A percentile compares a stretch with the other conserved stretches of the same genome.
These are phyloP conservation scores for Acrocephalus scirpaceus DNA, from an alignment of 2,797 vertebrate species.

Conservation along the genomic window DNA sequence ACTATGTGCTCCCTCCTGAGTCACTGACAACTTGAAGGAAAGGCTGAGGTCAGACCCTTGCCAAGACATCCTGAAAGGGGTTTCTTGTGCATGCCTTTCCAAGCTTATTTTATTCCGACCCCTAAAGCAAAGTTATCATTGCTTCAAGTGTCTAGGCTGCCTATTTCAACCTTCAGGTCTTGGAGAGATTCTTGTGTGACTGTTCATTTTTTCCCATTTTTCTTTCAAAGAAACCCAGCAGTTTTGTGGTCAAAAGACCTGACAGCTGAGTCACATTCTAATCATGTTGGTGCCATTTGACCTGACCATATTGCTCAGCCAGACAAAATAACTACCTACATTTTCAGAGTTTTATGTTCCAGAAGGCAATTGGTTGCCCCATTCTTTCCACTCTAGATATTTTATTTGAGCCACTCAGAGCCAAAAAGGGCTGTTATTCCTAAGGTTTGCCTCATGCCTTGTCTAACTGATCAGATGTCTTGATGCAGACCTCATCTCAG, in stretches of 20 bases:
- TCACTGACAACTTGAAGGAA: not conserved
- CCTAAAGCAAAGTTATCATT: not conserved
- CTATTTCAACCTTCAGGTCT: not conserved
- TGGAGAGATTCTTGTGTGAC: not conserved
- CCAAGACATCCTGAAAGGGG: not conserved
- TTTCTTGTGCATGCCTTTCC: not conserved
- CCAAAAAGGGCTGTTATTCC: not conserved
- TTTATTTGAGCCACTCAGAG: not conserved
- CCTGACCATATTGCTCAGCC: not conserved
- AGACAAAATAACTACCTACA: not conserved
- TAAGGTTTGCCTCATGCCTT: not conserved
- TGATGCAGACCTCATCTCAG: not conserved
- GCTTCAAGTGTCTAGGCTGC: not conserved
- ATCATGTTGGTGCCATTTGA: not conserved
- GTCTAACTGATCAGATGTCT: not conserved
- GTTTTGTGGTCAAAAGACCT: not conserved
- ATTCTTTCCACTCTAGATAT: not conserved
- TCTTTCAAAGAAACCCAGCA: not conserved
- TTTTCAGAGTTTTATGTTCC: not conserved
- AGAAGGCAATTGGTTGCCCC: not conserved
- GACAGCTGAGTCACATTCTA: not conserved
- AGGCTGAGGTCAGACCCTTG: not conserved
- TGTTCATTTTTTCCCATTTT: not conserved
- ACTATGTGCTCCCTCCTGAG: not conserved
- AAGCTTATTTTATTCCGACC: not conserved